These are phyloP conservation scores for Carterocephalus palaemon DNA, from an alignment of 2,888 invertebrate species.

Conservation along the genomic window DNA sequence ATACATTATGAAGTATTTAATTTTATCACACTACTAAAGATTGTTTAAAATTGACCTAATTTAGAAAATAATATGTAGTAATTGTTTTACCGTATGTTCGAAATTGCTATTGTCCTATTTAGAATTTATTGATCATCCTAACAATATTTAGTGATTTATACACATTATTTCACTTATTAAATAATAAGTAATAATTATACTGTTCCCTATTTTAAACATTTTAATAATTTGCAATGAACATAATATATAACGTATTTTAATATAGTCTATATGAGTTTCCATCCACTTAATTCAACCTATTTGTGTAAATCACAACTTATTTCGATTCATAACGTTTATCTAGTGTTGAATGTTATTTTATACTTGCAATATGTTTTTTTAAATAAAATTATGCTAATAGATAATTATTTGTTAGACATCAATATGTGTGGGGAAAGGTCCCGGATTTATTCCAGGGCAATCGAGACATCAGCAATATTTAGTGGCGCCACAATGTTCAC, in stretches of 20 bases:
- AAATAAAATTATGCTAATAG: constrained; percentile 51
- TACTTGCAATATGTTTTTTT: constrained; percentile 59
- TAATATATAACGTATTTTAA: constrained; percentile 42
- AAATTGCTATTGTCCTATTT: constrained; percentile 1
- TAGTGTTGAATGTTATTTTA: constrained; percentile 48
- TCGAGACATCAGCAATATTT: constrained; percentile 15
- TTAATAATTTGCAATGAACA: constrained; percentile 46
- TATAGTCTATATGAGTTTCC: constrained; percentile 43
- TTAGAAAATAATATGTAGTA: not conserved
- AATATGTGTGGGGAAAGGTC: constrained; percentile 38
- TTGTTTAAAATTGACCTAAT: too few species aligned
- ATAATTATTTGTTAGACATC: constrained; percentile 53
- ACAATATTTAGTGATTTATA: constrained; percentile 41
- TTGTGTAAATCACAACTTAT: constrained; percentile 44
- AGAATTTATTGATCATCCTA: constrained; percentile 43
- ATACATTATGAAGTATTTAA: too few species aligned
- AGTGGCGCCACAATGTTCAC: constrained; percentile 5
- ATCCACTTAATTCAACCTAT: constrained; percentile 44
- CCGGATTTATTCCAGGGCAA: constrained; percentile 23
- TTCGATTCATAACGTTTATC: constrained; percentile 45
- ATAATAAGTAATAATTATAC: constrained; percentile 50
- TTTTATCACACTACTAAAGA: too few species aligned
- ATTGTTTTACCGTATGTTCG: too few species aligned
- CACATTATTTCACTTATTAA: constrained; percentile 52
- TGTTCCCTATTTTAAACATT: constrained; percentile 53